A percentile compares a stretch with the other conserved stretches of the same genome.
Evolutionary conservation across 2,113 vertebrate species (phyloP).

Genomic region (Pseudopipra pipra): DNA sequence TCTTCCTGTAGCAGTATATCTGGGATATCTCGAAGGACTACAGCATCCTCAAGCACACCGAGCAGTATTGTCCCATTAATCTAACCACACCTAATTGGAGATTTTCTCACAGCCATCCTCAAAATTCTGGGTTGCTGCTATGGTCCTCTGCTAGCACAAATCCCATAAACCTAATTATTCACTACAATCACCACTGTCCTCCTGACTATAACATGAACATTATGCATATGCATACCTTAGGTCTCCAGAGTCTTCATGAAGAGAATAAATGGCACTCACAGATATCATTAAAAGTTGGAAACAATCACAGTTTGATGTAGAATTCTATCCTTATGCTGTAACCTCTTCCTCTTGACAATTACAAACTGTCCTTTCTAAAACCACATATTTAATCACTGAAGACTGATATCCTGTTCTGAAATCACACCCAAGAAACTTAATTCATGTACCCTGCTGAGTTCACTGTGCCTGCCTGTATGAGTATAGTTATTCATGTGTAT

Average conservation of each 20-base stretch:
- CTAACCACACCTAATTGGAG: not conserved
- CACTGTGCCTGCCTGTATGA: not conserved
- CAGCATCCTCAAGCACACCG: not conserved
- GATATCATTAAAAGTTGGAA: not conserved
- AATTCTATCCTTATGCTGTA: not conserved
- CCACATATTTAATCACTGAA: not conserved
- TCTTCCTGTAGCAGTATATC: not conserved
- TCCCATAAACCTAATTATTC: not conserved
- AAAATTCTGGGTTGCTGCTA: not conserved
- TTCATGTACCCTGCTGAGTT: not conserved
- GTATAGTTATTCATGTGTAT: not conserved
- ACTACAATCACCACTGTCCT: not conserved
- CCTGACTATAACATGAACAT: not conserved
- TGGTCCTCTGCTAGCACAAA: not conserved
- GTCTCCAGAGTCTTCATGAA: not conserved
- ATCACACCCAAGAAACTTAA: not conserved
- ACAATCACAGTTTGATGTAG: not conserved
- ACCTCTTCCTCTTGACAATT: not conserved
- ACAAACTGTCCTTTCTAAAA: not conserved
- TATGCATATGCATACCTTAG: rapidly evolving
- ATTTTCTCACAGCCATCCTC: not conserved
- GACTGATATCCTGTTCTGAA: not conserved
- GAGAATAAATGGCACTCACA: not conserved
- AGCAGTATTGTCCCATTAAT: not conserved
- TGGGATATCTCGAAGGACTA: not conserved